phyloP scores from a whole-genome alignment of 2,113 vertebrate genomes.

The Ranitomeya imitator region DNA sequence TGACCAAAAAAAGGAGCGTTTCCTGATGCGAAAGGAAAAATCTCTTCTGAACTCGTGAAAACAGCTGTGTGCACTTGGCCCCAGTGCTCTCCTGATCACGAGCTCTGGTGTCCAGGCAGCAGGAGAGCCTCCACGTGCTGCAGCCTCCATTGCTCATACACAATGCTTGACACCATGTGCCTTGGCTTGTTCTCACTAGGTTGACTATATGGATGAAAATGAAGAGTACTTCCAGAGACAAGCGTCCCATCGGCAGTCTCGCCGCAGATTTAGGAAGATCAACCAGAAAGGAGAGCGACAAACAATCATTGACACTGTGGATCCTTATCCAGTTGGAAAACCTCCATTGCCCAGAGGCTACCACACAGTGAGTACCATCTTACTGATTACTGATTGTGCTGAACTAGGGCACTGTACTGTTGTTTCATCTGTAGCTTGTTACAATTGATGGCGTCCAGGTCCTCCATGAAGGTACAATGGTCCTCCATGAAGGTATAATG shows the following conservation, averaged over 20 bases:
- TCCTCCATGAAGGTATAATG: too few species aligned
- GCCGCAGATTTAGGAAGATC: conserved; percentile 96
- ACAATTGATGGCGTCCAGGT: neutral
- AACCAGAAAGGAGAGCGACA: conserved; percentile 98
- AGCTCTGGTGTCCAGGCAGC: neutral
- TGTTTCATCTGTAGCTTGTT: neutral
- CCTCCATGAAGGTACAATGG: neutral
- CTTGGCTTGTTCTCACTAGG: conserved; percentile 71
- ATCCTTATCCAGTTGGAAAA: conserved; percentile 91
- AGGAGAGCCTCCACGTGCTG: neutral
- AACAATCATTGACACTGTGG: conserved; percentile 98
- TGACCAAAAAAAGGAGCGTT: too few species aligned
- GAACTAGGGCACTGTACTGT: neutral
- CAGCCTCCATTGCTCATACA: neutral
- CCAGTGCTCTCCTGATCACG: neutral
- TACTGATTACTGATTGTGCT: neutral
- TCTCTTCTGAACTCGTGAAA: too few species aligned
- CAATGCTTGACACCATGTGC: neutral
- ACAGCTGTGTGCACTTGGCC: too few species aligned
- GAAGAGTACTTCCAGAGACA: conserved; percentile 98
- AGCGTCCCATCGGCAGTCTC: conserved; percentile 95
- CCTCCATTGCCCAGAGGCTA: conserved; percentile 91
- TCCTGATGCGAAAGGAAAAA: too few species aligned
- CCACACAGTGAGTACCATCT: conserved; percentile 86
- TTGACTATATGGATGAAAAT: conserved; percentile 99